Evolutionary conservation across 1,140 invertebrate genomes (phyloP).

Genomic region (Macrobrachium nipponense): DNA sequence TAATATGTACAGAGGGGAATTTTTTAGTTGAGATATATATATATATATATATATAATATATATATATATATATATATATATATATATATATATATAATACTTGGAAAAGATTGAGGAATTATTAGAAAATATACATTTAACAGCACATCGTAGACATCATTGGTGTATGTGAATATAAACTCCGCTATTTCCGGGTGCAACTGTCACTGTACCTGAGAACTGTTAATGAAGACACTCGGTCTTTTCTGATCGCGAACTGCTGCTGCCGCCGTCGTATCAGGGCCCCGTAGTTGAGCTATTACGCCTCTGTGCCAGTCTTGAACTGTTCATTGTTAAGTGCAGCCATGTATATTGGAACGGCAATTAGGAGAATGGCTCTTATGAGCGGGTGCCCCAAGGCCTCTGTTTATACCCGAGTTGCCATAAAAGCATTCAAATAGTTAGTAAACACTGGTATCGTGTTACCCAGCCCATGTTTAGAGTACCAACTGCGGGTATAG

Average conservation of each 20-base stretch:
- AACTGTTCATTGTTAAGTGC: conserved; percentile 24
- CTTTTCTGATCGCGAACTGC: too few species aligned
- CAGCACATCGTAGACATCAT: too few species aligned
- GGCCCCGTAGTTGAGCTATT: background rate
- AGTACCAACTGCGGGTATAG: conserved; percentile 40
- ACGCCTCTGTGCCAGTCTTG: conserved; percentile 7
- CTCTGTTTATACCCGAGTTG: background rate
- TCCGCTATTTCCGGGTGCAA: too few species aligned
- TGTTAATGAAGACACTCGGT: too few species aligned
- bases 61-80: conserved; percentile 38
- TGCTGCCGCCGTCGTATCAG: too few species aligned
- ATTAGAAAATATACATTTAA: too few species aligned
- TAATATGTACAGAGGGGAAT: too few species aligned
- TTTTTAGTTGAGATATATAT: too few species aligned
- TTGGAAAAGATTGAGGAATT: too few species aligned
- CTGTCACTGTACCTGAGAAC: too few species aligned
- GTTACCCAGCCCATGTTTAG: conserved; percentile 51
- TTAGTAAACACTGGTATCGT: conserved; percentile 55
- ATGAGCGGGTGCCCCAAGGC: background rate
- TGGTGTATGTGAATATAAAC: too few species aligned
- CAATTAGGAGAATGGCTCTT: conserved; percentile 4
- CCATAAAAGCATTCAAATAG: conserved; percentile 42
- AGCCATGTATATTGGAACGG: conserved; percentile 1
- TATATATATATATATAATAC: background rate
- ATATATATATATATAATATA: background rate